Conservation (phyloP, 2,113 vertebrate species). For the Lepidothrix coronata region DNA sequence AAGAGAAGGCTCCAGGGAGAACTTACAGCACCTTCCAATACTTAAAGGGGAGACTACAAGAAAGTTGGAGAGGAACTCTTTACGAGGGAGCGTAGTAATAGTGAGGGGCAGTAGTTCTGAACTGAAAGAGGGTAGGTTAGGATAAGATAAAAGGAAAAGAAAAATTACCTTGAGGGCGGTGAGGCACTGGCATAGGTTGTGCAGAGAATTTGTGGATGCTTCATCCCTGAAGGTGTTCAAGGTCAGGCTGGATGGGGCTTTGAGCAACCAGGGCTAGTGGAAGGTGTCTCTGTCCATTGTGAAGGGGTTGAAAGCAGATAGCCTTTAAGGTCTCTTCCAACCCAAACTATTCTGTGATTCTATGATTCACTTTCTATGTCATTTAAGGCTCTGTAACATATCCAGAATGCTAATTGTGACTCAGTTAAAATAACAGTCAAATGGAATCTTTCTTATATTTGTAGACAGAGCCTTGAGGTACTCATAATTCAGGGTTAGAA, state of each 20-base stretch:
- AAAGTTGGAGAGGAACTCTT: background rate
- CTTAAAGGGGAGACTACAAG: background rate
- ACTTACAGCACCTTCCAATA: background rate
- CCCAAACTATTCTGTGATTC: background rate
- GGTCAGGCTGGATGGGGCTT: background rate
- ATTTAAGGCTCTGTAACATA: background rate
- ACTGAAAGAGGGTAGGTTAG: background rate
- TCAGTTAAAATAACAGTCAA: background rate
- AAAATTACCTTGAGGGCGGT: rapidly evolving
- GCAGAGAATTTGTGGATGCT: background rate
- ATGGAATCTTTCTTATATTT: background rate
- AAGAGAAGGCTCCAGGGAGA: background rate
- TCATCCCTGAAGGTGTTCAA: background rate
- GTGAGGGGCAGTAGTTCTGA: background rate
- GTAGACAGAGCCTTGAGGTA: background rate
- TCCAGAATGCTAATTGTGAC: background rate
- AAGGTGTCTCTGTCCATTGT: background rate
- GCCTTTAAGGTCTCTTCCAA: background rate
- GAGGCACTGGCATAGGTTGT: background rate
- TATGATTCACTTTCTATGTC: background rate
- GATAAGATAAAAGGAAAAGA: background rate
- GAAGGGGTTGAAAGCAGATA: background rate
- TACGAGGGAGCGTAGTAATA: background rate
- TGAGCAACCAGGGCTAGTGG: background rate
- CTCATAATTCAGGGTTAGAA: background rate